Conservation (phyloP, 1,140 invertebrate genomes). For the Lepidurus arcticus region DNA sequence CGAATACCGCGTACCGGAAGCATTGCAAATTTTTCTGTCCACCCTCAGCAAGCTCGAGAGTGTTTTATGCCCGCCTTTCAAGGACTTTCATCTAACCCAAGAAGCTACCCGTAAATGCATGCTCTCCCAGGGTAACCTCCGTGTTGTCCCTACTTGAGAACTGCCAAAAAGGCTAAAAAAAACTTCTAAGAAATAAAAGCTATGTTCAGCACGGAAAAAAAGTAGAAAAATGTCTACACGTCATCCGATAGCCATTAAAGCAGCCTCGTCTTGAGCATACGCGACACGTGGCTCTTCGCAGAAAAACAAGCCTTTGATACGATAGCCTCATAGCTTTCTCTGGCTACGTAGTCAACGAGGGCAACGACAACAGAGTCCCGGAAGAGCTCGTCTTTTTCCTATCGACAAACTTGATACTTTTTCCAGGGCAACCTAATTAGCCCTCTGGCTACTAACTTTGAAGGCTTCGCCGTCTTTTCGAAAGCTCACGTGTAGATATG, state of each 20-base stretch:
- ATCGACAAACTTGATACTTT: not conserved
- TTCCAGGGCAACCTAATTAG: not conserved
- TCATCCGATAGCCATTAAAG: not conserved
- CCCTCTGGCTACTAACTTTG: not conserved
- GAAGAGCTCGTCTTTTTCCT: not conserved
- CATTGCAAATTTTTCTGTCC: constrained; percentile 61
- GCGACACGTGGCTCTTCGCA: not conserved
- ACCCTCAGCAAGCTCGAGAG: constrained; percentile 63
- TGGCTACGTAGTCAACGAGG: not conserved
- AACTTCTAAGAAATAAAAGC: not conserved
- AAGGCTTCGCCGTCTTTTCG: not conserved
- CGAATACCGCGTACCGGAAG: constrained; percentile 56
- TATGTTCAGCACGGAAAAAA: not conserved
- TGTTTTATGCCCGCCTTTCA: constrained; percentile 65
- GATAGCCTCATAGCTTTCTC: not conserved
- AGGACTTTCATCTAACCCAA: constrained; percentile 73
- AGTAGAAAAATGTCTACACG: not conserved
- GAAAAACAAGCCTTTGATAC: not conserved
- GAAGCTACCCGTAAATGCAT: constrained; percentile 69
- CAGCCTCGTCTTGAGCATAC: not conserved
- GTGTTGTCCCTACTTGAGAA: constrained; percentile 6
- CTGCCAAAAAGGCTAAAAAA: not conserved
- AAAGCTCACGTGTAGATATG: not conserved
- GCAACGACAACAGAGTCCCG: not conserved
- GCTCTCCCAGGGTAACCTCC: constrained; percentile 58